Conservation (phyloP, 2,113 vertebrate species). For the Rhinichthys klamathensis region DNA sequence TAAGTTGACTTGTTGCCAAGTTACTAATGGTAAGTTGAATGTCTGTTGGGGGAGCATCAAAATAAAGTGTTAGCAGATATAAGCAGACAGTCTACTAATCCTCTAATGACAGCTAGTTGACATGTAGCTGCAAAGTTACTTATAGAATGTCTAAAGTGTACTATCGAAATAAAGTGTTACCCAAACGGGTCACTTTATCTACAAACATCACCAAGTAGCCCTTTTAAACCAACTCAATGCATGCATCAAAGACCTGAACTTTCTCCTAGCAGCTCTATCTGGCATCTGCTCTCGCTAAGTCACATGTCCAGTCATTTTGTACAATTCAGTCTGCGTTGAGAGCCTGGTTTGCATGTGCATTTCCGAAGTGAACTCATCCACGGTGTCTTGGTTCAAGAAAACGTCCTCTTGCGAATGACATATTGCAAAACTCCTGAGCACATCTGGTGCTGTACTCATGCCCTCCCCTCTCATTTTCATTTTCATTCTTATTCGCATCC, state of each 20-base stretch:
- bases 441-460: conserved; percentile 62
- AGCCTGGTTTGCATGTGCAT: conserved; percentile 41
- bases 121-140: no score
- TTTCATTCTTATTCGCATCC: conserved; percentile 4
- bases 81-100: no score
- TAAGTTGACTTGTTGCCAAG: no score
- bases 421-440: conserved; percentile 61
- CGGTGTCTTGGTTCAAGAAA: conserved; percentile 51
- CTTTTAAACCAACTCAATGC: not conserved
- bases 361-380: conserved; percentile 62
- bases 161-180: no score
- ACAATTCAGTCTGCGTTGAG: conserved; percentile 23
- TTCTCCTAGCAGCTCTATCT: conserved; percentile 42
- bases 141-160: no score
- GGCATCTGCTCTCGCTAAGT: conserved; percentile 28
- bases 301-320: conserved; percentile 41
- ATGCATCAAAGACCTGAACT: conserved; percentile 31
- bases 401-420: conserved; percentile 56
- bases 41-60: no score
- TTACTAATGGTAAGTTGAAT: no score
- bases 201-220: no score
- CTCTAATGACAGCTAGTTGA: no score
- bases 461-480: conserved; percentile 27
- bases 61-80: no score
- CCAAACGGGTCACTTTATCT: no score